Base-by-base conservation (phyloP, 2,888 invertebrate genomes). In the Conus canariensis region DNA sequence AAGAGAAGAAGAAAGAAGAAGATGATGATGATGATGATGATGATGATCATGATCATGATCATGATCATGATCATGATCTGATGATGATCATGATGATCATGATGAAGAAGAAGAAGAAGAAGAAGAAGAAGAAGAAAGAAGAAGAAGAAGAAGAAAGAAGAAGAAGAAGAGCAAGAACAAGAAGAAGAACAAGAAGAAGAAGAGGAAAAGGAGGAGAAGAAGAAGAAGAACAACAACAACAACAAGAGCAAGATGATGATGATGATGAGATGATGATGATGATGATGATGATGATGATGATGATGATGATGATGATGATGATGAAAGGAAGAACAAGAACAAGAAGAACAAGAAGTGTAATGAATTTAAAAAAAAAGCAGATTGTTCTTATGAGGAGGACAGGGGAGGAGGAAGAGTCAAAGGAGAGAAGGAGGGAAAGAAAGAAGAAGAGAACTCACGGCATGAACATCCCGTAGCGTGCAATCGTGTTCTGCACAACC, bases 181-280 rank as follows among this genome's bases (percentile, higher is more conserved):
- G 25, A 77, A 25, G 25, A n/a, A 25, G 25, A 77, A 25, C 0
- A 0, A 7, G 25, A 25, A 67, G 67, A 67, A 9, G 14, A 67
- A 9, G 67, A 67, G 9, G 67, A 67, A 12, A 1, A 67, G 7
- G 74, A 74, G 0, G n/a, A 45, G 45, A 45, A 45, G 45, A 45
- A 45, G 4, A 45, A 45, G 45, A 45, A 45, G 45, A 77, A 25
- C 12, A n/a, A 25, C 12, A 77, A 7, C 12, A 77, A 25, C 9
- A 77, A 25, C 12, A n/a, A 25, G 25, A 77, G 2, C 0, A 0
- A 7, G 25, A 25, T n/a, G 74, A 25, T n/a, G 80, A 80, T 80
- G 80, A 80, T 80, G 80, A 80, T 77, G 77, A 77, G 77, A 77
- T 77, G 77, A 80, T 80, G 77, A 80, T 80, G 77, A 80, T 80